A percentile compares a stretch with the other conserved stretches of the same genome.
Conservation (phyloP, 1,140 invertebrate genomes). For the Hestina assimilis region DNA sequence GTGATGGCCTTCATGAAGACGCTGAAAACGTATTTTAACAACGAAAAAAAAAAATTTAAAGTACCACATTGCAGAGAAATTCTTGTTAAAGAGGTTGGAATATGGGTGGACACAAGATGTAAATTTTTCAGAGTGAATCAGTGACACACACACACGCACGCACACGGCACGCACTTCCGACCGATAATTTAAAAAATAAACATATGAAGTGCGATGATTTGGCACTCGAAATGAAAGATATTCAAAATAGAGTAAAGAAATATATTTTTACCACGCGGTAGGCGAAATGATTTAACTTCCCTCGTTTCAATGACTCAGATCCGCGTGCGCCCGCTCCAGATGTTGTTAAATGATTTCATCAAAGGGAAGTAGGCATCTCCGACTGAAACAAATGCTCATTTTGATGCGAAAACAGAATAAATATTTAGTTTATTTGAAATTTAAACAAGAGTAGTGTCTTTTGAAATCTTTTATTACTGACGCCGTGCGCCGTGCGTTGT, state of each 20-base stretch:
- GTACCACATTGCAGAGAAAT: too few relatives aligned
- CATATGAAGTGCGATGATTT: slow-evolving; percentile 16
- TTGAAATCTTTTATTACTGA: not conserved
- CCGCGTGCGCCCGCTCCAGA: slow-evolving; percentile 14
- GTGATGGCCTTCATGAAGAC: too few relatives aligned
- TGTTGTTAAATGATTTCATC: slow-evolving; percentile 17
- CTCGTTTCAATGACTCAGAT: slow-evolving; percentile 19
- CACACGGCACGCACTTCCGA: slow-evolving; percentile 16
- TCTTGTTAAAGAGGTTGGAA: not conserved
- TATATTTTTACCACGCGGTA: slow-evolving; percentile 26
- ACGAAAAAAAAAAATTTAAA: not conserved
- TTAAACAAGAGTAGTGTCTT: not conserved
- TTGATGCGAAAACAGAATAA: slow-evolving; percentile 1
- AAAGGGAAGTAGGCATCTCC: slow-evolving; percentile 9
- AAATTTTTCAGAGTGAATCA: not conserved
- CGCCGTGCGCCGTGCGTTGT: not conserved
- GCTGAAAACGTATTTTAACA: not conserved
- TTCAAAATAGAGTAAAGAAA: slow-evolving; percentile 19
- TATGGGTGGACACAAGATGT: not conserved
- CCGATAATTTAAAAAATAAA: slow-evolving; percentile 17
- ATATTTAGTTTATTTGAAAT: slow-evolving; percentile 1
- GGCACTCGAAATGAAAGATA: slow-evolving; percentile 17
- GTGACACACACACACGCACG: not conserved
- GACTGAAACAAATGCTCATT: not conserved
- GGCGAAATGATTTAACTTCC: slow-evolving; percentile 22